Conservation (phyloP, 2,797 vertebrate genomes). For the Gallinago stenura region DNA sequence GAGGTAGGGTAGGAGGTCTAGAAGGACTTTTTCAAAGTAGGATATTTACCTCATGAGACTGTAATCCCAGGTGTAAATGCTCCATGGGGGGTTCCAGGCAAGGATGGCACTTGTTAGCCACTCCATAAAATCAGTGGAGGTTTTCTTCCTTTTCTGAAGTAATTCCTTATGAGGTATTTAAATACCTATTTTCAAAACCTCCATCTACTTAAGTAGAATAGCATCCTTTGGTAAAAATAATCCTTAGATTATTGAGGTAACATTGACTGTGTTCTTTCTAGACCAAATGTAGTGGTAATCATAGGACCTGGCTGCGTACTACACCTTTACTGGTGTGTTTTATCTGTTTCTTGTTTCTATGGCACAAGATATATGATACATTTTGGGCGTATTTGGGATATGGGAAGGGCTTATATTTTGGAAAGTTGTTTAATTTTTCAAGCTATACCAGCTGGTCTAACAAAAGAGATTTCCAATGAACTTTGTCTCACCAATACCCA, state of each 20-base stretch:
- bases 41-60: neutral
- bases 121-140: neutral
- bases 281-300: neutral
- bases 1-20: neutral
- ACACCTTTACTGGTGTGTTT: neutral
- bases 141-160: neutral
- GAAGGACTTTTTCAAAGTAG: neutral
- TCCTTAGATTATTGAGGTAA: neutral
- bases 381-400: neutral
- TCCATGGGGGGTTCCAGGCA: neutral
- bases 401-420: neutral
- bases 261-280: neutral
- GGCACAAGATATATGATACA: neutral
- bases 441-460: neutral
- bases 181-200: neutral
- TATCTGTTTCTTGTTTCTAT: neutral
- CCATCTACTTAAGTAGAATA: neutral
- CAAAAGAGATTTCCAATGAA: neutral
- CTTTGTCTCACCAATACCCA: neutral
- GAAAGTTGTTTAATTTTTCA: neutral
- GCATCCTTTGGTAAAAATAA: neutral
- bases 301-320: neutral
- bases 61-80: neutral
- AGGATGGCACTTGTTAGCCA: neutral
- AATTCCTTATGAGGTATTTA: neutral